Base-by-base conservation (phyloP, 92 coral and sea anemone species). In the Zoanthus gigantus region DNA sequence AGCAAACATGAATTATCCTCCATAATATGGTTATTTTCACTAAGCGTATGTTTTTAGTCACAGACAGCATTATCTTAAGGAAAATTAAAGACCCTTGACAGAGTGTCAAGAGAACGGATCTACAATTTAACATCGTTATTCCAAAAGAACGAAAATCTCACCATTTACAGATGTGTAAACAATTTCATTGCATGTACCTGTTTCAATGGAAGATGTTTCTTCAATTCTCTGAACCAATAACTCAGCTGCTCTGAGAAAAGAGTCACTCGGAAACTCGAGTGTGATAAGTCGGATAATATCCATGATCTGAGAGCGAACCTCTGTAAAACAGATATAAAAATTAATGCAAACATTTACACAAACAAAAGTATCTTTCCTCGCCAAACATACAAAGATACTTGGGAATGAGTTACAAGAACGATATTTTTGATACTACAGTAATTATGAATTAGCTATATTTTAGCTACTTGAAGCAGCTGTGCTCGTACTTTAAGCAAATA, bases 221-320 rank as follows among this genome's bases (percentile, higher is more conserved):
- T n/a, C 77, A 29, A 58, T 71, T 65, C 82, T 84, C 76, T 92
- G 89, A 72, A 90, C 86, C 72, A 96, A 71, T 98, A 96, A 93
- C 18, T 89, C 92, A 29, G 99, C 98, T 65, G 95, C 96, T 71
- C 80, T 87, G 23, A 88, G 83, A 63, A 96, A 95, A 18, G 98
- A 84, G 29, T 95, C 97, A 14, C 91, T 58, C 17, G 99, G 99
- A 83, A 90, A 91, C 2, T 89, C 84, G 34, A 90, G 80, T 17
- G 97, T 88, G 31, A 96, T 79, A 0, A 48, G 77, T 52, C 93
- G 93, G 6, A 95, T 74, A 10, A 96, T 93, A 68, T 96, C 99
- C 95, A 92, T 95, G 71, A 88, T 86, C 79, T 95, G 94, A 18
- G 95, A 90, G 23, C 99, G 90, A 69, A 96, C 92, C 90, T 87